Evolutionary conservation across 2,888 invertebrate genomes (phyloP), one percentile per base, ranked within the genome.

Genomic region (Byasa hedistus): DNA sequence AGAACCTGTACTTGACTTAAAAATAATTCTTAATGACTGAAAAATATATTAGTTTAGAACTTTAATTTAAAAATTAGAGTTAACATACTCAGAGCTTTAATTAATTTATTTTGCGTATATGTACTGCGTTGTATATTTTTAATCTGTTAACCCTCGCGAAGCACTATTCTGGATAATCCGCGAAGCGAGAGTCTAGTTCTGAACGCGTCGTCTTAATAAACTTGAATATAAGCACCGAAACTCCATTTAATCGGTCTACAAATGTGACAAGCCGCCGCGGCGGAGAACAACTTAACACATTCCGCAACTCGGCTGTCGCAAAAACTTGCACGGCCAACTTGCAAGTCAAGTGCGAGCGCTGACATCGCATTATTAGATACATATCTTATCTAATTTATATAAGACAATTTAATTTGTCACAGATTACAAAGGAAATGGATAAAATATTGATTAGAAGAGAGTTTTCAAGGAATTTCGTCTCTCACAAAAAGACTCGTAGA

Each of bases 221-320:
- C 51, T 61, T 48, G 61, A 60, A 59, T 32, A 55, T 72, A 74
- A 74, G 74, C 72, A 68, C 64, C 61, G 65, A 71, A 76, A 74
- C 71, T 74, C 70, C 71, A 72, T 74, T 74, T 72, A 74, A 74
- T 75, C 71, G 69, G 62, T 70, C 69, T 73, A 75, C 76, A 74
- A 76, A 72, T 73, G 76, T 76, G 76, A 73, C 73, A 69, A 73
- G 65, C 68, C n/a, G 1, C 7, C 57, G 32, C 32, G 39, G 69
- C 73, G 65, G 69, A 69, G 64, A 66, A 64, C 68, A 72, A 73
- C 67, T 72, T 73, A 71, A 72, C 68, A 69, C 71, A 71, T 70
- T 70, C 72, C 69, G 69, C 71, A 69, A 70, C 73, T 82, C 78
- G 79, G 80, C 79, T 85, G 85, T 87, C 86, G 82, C 83, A 85